phyloP scores from a whole-genome alignment of 2,797 vertebrate genomes.

The Lacerta viridis region DNA sequence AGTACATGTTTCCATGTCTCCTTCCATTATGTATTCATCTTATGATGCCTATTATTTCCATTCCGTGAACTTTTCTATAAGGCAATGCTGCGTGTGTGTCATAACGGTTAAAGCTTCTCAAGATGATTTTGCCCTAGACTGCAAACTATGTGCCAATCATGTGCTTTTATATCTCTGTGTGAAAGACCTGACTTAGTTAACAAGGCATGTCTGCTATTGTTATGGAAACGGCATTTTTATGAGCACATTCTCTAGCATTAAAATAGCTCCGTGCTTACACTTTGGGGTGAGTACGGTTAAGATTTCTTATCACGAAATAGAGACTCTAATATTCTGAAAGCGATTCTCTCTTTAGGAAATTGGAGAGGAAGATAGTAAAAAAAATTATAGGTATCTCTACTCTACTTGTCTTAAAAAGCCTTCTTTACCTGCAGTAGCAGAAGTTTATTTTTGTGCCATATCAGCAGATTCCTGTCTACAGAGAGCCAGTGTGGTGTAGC shows the following conservation, averaged over 20 bases:
- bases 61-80: slow-evolving; percentile 54
- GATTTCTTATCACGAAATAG: slow-evolving; percentile 47
- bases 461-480: not conserved
- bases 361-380: too few relatives aligned
- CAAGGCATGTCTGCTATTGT: slow-evolving; percentile 40
- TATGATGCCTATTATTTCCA: slow-evolving; percentile 63
- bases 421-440: slow-evolving; percentile 23
- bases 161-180: slow-evolving; percentile 55
- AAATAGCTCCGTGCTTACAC: slow-evolving; percentile 41
- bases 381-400: not conserved
- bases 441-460: slow-evolving; percentile 21
- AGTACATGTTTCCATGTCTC: slow-evolving; percentile 9
- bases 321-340: slow-evolving; percentile 40
- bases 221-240: slow-evolving; percentile 58
- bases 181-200: slow-evolving; percentile 64
- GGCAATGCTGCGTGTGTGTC: slow-evolving; percentile 31
- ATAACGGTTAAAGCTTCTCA: slow-evolving; percentile 52
- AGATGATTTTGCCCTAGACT: slow-evolving; percentile 56
- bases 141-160: slow-evolving; percentile 61
- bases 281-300: slow-evolving; percentile 37
- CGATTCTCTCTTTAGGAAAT: slow-evolving; percentile 29
- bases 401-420: slow-evolving; percentile 23
- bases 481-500: not conserved
- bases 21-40: slow-evolving; percentile 58
- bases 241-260: slow-evolving; percentile 42